Base-by-base conservation (phyloP, 2,113 vertebrate genomes). In the Nothobranchius furzeri region DNA sequence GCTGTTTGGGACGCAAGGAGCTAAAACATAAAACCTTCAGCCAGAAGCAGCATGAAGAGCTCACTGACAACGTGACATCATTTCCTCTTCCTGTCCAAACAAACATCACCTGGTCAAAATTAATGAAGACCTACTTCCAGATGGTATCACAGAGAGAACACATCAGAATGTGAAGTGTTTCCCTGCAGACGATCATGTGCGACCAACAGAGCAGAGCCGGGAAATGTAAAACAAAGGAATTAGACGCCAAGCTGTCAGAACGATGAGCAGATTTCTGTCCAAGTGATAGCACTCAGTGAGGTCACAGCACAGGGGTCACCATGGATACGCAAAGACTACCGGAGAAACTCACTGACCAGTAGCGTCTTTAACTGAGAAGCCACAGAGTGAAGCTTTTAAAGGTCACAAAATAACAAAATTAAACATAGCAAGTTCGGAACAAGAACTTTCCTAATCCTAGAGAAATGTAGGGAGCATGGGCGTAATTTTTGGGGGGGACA, bases 121-220 rank as follows among this genome's bases (percentile, higher is more conserved):
- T 82, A 70, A 87, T 68, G 73, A 70, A 56, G 49, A 52, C 36
- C 35, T 50, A 55, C 35, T 75, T 59, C 56, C 53, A 43, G 36
- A 65, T 81, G 63, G 66, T 89, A 87, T 91, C 88, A 89, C 56
- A 83, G 76, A 73, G 81, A 82, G 88, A 84, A 88, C 83, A 50
- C 74, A 79, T 87, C 45, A 85, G 45, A 68, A 85, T 68, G 71
- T 30, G 30, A 30, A 86, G 12, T 8, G 1, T 36, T 9, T 36
- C 36, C 13, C 30, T 63, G 87, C 83, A 67, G 58, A 89, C 92
- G 93, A 67, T 75, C 58, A 11, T 70, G 78, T 92, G 87, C 93
- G 93, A 92, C 93, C 92, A 92, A 47, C 79, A 86, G 91, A 72
- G 92, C 91, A 70, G 78, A 70, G 68, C 64, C n/a, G 68, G 61